phyloP scores from a whole-genome alignment of 2,888 invertebrate species.

The Seladonia tumulorum region DNA sequence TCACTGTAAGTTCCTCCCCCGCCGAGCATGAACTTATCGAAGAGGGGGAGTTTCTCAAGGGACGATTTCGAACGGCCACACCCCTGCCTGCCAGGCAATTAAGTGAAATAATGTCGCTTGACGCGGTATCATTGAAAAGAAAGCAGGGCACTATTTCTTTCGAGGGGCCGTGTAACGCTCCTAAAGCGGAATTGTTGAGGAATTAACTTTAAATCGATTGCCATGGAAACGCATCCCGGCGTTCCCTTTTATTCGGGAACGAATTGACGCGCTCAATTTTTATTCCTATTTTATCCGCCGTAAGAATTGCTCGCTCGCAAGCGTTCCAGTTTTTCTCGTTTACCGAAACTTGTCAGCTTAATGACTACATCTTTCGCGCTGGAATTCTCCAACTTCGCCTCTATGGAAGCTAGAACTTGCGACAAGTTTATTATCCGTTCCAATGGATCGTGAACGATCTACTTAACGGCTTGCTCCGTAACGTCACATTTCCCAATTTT shows the following conservation, averaged over 20 bases:
- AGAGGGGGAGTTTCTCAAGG: constrained; percentile 26
- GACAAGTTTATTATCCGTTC: too few species aligned
- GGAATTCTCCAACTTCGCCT: too few species aligned
- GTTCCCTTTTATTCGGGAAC: background rate
- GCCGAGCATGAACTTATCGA: constrained; percentile 40
- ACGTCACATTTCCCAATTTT: background rate
- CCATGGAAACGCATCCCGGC: background rate
- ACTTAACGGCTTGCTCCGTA: background rate
- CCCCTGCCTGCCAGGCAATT: constrained; percentile 18
- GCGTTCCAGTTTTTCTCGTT: background rate
- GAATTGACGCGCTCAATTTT: background rate
- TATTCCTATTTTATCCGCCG: background rate
- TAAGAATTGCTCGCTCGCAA: background rate
- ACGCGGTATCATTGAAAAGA: constrained; percentile 44
- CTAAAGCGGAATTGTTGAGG: constrained; percentile 1
- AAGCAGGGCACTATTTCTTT: constrained; percentile 13
- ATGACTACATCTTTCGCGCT: background rate
- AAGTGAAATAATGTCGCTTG: constrained; percentile 42
- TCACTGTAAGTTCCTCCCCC: background rate
- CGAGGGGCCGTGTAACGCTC: background rate
- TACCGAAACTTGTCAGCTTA: background rate
- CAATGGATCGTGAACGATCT: background rate
- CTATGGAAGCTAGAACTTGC: too few species aligned
- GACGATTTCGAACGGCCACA: constrained; percentile 11
- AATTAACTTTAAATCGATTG: constrained; percentile 21